A percentile compares a stretch with the other conserved stretches of the same genome.
Conservation (phyloP, 2,113 vertebrate genomes). For the Hystrix cristata region DNA sequence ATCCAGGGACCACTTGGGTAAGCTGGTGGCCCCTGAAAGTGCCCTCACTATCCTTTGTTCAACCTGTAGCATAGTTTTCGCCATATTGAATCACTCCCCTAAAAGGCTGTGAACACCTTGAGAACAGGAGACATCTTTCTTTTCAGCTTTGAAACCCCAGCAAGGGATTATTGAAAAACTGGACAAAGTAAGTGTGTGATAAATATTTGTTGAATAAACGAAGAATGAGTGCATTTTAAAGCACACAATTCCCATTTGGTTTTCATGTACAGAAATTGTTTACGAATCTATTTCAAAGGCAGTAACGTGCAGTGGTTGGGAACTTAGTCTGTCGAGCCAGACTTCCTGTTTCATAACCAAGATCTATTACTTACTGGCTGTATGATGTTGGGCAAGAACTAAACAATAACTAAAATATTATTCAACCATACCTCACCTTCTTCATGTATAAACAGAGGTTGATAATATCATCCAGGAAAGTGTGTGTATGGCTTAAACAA, state of each 20-base stretch:
- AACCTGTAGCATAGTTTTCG: neutral
- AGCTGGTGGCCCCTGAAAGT: neutral
- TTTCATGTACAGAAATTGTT: neutral
- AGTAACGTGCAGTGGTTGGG: neutral
- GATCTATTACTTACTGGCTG: neutral
- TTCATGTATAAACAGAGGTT: neutral
- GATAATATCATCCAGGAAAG: neutral
- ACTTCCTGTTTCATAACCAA: conserved; percentile 8
- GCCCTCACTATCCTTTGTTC: neutral
- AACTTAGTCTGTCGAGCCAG: neutral
- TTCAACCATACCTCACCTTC: neutral
- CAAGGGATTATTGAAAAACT: neutral
- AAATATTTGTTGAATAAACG: conserved; percentile 24
- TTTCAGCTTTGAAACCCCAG: neutral
- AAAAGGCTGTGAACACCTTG: neutral
- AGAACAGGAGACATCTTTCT: neutral
- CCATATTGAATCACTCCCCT: neutral
- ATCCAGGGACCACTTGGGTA: neutral
- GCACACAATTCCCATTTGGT: neutral
- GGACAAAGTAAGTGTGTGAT: neutral
- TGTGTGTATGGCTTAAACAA: neutral
- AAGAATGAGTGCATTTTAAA: neutral
- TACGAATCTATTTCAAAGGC: conserved; percentile 30
- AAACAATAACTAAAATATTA: conserved; percentile 36
- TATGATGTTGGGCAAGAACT: neutral